Conservation (phyloP, 2,888 invertebrate species). For the Agrochola lota region DNA sequence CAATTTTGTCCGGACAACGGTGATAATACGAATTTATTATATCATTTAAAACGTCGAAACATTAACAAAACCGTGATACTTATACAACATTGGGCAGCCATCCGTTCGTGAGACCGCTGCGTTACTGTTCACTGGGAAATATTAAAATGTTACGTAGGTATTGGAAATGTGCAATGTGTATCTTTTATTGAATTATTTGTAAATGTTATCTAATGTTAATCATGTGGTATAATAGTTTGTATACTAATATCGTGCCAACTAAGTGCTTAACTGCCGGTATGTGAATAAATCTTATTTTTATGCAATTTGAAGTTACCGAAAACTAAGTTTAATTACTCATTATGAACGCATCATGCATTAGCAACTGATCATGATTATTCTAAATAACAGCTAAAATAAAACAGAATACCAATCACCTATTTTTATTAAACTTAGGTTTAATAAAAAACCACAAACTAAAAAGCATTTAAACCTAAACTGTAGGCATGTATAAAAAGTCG, state of each 20-base stretch:
- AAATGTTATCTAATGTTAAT: background rate
- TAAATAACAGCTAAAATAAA: background rate
- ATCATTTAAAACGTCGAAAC: slow-evolving; percentile 86
- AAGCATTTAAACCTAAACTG: slow-evolving; percentile 18
- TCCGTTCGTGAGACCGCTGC: slow-evolving; percentile 55
- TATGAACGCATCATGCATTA: background rate
- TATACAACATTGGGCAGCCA: slow-evolving; percentile 69
- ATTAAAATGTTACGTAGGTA: slow-evolving; percentile 43
- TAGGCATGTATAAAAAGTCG: slow-evolving; percentile 10
- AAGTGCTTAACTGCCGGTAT: background rate
- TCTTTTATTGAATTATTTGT: slow-evolving; percentile 17
- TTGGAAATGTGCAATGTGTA: slow-evolving; percentile 26
- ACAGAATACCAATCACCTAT: background rate
- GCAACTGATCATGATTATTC: too few relatives aligned
- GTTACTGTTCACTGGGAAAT: slow-evolving; percentile 53
- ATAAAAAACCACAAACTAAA: background rate
- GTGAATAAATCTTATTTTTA: background rate
- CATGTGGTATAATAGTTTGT: background rate
- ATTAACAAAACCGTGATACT: slow-evolving; percentile 80
- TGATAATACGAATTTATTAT: slow-evolving; percentile 88
- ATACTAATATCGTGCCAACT: background rate
- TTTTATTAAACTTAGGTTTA: background rate
- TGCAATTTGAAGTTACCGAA: background rate
- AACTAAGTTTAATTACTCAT: background rate
- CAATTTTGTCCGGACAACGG: slow-evolving; percentile 83